Evolutionary conservation across 2,888 invertebrate genomes (phyloP).

Genomic region (Cerceris ruficornis): DNA sequence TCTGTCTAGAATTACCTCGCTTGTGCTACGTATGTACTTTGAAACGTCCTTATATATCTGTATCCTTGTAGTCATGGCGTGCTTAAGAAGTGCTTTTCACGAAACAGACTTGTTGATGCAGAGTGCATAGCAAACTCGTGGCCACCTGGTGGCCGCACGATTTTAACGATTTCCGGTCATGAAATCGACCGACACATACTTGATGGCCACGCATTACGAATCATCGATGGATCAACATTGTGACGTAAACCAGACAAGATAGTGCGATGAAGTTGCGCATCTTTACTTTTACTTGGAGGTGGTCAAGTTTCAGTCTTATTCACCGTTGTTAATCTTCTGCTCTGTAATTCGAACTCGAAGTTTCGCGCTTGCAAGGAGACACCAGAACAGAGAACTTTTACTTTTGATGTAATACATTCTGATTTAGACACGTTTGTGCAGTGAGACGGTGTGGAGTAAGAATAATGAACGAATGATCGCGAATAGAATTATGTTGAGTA

Average conservation of each 20-base stretch:
- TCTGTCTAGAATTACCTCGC: no score
- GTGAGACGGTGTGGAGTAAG: no score
- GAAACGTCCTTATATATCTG: neutral
- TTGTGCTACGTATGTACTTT: no score
- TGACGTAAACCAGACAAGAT: conserved; percentile 33
- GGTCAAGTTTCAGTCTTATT: neutral
- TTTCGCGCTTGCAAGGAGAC: no score
- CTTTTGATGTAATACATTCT: no score
- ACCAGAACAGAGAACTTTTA: no score
- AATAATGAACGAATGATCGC: no score
- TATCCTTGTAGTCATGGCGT: neutral
- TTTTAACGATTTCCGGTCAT: conserved; percentile 57
- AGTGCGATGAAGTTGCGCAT: conserved; percentile 19
- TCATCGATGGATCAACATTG: conserved; percentile 7
- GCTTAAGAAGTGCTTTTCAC: conserved; percentile 7
- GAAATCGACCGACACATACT: conserved; percentile 39
- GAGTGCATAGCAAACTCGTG: conserved; percentile 23
- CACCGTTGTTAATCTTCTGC: neutral
- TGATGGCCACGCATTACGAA: conserved; percentile 21
- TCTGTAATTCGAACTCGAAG: no score
- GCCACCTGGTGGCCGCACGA: conserved; percentile 40
- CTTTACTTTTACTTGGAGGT: neutral
- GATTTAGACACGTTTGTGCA: no score
- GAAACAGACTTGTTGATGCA: neutral
- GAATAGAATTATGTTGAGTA: no score